Conservation (phyloP, 2,797 vertebrate genomes). For the Gymnothorax javanicus region DNA sequence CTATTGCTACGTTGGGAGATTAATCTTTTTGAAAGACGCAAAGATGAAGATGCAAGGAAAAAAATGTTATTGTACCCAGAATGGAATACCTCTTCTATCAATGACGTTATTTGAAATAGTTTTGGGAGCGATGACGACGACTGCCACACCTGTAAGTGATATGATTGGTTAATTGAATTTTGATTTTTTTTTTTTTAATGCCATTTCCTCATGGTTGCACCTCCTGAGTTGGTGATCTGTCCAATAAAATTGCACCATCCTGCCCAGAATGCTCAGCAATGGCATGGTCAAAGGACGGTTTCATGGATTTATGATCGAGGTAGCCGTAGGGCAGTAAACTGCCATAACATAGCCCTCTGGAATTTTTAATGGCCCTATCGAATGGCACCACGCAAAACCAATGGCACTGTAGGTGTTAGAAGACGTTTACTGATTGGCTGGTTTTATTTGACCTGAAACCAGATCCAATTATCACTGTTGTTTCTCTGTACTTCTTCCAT, state of each 20-base stretch:
- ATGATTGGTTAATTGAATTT: background rate
- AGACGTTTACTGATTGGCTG: constrained; percentile 5
- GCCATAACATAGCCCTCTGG: constrained; percentile 12
- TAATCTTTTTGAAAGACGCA: background rate
- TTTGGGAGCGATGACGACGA: background rate
- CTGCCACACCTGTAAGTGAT: background rate
- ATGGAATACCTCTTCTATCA: background rate
- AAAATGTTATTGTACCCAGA: too few relatives aligned
- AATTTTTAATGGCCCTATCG: background rate
- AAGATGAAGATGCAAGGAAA: background rate
- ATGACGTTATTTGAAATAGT: background rate
- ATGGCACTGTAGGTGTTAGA: background rate
- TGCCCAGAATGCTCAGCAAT: background rate
- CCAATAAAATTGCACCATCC: background rate
- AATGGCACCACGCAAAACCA: background rate
- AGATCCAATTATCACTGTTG: background rate
- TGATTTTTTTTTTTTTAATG: background rate
- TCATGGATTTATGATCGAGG: background rate
- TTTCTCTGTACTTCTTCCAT: background rate
- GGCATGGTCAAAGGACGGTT: background rate
- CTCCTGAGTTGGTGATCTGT: background rate
- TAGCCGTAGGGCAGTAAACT: background rate
- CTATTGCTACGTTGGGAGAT: background rate
- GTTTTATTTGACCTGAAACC: constrained; percentile 1
- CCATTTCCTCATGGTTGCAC: background rate